A percentile compares a stretch with the other conserved stretches of the same genome.
Conservation (phyloP, 1,140 invertebrate genomes). For the Drosophila erecta region DNA sequence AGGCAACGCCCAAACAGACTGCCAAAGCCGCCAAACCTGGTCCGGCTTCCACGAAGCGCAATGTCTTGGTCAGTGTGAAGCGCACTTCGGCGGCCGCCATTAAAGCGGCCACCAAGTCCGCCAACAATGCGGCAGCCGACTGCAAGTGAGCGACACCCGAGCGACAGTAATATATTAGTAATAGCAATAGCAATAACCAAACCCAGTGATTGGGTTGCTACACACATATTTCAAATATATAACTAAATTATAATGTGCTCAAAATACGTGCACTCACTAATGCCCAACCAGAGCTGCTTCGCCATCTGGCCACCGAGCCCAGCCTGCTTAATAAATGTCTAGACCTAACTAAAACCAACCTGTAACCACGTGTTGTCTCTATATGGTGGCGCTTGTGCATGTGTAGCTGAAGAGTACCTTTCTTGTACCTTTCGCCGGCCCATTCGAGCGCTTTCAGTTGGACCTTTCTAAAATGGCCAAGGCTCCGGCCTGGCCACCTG, state of each 20-base stretch:
- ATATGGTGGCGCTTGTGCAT: constrained; percentile 4
- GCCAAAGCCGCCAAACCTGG: constrained; percentile 58
- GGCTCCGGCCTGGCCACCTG: constrained; percentile 33
- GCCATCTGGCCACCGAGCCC: constrained; percentile 28
- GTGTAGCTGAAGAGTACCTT: constrained; percentile 21
- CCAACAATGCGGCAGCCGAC: constrained; percentile 41
- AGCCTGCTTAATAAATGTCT: constrained; percentile 70
- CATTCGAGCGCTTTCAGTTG: constrained; percentile 16
- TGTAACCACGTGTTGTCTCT: constrained; percentile 31
- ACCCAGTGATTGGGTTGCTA: constrained; percentile 65
- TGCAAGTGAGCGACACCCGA: constrained; percentile 52
- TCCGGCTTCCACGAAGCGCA: constrained; percentile 64
- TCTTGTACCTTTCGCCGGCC: constrained; percentile 35
- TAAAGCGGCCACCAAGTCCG: constrained; percentile 57
- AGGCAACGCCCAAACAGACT: constrained; percentile 47
- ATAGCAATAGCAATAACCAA: constrained; percentile 52
- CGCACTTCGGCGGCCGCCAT: constrained; percentile 55
- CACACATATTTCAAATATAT: constrained; percentile 51
- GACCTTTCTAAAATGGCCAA: constrained; percentile 68
- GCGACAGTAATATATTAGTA: constrained; percentile 7
- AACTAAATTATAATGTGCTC: constrained; percentile 39
- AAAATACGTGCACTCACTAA: constrained; percentile 30
- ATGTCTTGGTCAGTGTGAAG: constrained; percentile 69
- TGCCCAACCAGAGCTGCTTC: constrained; percentile 32
- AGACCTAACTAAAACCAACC: constrained; percentile 59